Evolutionary conservation across 53 echinoderm and acorn worm genomes (phyloP).

Genomic region (Stichopus horrens): DNA sequence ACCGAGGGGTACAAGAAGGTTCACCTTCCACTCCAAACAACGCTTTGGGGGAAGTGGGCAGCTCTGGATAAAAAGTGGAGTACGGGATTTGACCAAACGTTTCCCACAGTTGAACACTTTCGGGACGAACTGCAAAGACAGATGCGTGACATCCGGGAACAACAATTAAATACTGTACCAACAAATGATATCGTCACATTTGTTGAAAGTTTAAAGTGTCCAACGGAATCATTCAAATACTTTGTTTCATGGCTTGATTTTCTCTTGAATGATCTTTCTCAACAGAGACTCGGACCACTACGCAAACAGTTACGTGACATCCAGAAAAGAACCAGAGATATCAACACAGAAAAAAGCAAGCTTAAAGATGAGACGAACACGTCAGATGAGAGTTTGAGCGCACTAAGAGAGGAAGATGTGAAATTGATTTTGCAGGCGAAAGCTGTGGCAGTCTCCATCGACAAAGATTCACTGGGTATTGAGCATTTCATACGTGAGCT

Average conservation of each 20-base stretch:
- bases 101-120: conserved; percentile 29
- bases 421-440: background rate
- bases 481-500: conserved; percentile 45
- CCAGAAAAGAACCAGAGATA: conserved; percentile 25
- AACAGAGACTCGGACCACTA: conserved; percentile 8
- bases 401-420: background rate
- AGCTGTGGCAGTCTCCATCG: background rate
- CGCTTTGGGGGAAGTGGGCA: conserved; percentile 29
- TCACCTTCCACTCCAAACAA: conserved; percentile 18
- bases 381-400: background rate
- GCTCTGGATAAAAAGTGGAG: conserved; percentile 29
- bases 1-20: background rate
- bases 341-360: conserved; percentile 23
- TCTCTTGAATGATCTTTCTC: conserved; percentile 31
- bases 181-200: conserved; percentile 17
- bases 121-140: background rate
- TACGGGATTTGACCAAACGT: background rate
- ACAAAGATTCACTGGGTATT: conserved; percentile 22
- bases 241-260: conserved; percentile 33
- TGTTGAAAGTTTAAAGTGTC: background rate
- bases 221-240: background rate
- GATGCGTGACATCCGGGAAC: conserved; percentile 10
- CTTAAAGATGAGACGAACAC: background rate
- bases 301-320: conserved; percentile 14
- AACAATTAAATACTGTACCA: conserved; percentile 13